A percentile compares a stretch with the other conserved stretches of the same genome.
Evolutionary conservation across 1,140 invertebrate species (phyloP).

Genomic region (Calycopis cecrops): DNA sequence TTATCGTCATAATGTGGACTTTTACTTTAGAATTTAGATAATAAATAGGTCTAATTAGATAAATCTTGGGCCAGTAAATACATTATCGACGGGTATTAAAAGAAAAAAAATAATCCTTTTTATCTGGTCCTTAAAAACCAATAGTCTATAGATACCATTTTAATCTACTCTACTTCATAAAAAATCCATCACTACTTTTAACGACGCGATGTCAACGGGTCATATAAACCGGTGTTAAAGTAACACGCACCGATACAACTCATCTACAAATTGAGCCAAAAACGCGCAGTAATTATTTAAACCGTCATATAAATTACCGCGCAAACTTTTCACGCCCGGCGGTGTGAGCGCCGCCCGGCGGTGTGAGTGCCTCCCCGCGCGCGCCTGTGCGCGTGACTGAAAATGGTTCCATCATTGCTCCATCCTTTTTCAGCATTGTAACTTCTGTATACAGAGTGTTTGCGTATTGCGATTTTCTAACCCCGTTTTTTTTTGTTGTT

Average conservation of each 20-base stretch:
- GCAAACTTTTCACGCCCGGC: slow-evolving; percentile 66
- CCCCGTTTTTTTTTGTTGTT: too few relatives aligned
- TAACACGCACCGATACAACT: slow-evolving; percentile 52
- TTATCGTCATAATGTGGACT: too few relatives aligned
- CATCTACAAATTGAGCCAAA: slow-evolving; percentile 73
- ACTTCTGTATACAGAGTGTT: slow-evolving; percentile 34
- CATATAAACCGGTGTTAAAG: slow-evolving; percentile 40
- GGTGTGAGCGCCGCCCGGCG: slow-evolving; percentile 36
- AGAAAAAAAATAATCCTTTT: too few relatives aligned
- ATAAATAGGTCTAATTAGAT: too few relatives aligned
- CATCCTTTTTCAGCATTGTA: slow-evolving; percentile 66
- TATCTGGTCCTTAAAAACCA: too few relatives aligned
- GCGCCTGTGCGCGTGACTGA: slow-evolving; percentile 51
- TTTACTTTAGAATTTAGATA: too few relatives aligned
- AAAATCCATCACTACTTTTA: slow-evolving; percentile 14
- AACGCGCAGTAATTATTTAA: slow-evolving; percentile 74
- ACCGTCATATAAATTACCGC: slow-evolving; percentile 74
- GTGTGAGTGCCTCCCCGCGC: slow-evolving; percentile 16
- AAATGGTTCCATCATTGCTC: slow-evolving; percentile 68
- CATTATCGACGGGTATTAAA: too few relatives aligned
- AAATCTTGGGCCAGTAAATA: too few relatives aligned
- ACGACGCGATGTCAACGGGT: slow-evolving; percentile 35
- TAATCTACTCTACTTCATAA: too few relatives aligned
- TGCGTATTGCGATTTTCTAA: not conserved
- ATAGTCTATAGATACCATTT: too few relatives aligned